Evolutionary conservation across 2,113 vertebrate species (phyloP).

Genomic region (Zingel zingel): DNA sequence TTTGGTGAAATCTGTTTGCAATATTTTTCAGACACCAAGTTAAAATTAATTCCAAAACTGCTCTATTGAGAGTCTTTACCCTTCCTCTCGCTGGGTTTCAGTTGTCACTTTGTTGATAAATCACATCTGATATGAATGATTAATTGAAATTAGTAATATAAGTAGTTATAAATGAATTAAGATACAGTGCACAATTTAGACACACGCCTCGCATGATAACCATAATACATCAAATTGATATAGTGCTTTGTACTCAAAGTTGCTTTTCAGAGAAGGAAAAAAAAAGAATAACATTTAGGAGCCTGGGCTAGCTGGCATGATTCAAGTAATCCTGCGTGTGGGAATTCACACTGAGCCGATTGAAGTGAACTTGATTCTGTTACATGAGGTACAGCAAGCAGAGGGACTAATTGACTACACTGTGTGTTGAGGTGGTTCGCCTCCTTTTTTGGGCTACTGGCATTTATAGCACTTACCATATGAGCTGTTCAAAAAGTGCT

Average conservation of each 20-base stretch:
- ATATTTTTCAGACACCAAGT: neutral
- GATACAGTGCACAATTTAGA: no score
- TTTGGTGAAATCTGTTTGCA: no score
- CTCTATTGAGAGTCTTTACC: neutral
- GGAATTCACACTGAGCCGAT: neutral
- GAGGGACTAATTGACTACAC: conserved; percentile 46
- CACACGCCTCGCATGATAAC: no score
- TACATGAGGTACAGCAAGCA: conserved; percentile 15
- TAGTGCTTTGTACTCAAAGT: no score
- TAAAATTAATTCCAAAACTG: neutral
- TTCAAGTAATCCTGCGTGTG: neutral
- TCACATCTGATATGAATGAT: neutral
- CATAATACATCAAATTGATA: no score
- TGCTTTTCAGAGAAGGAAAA: no score
- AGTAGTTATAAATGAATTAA: neutral
- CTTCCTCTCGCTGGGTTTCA: neutral
- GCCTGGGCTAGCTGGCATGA: no score
- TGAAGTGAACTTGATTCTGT: conserved; percentile 9
- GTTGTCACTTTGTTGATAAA: neutral
- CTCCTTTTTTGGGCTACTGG: conserved; percentile 39
- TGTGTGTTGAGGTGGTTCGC: conserved; percentile 21
- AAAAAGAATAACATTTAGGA: no score
- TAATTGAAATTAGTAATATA: neutral
- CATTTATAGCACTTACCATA: conserved; percentile 41
- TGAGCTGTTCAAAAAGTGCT: conserved; percentile 1